Percentiles rank a stretch among this genome's conserved stretches.
phyloP scores from a whole-genome alignment of 2,797 vertebrate species.

The Morus bassanus region DNA sequence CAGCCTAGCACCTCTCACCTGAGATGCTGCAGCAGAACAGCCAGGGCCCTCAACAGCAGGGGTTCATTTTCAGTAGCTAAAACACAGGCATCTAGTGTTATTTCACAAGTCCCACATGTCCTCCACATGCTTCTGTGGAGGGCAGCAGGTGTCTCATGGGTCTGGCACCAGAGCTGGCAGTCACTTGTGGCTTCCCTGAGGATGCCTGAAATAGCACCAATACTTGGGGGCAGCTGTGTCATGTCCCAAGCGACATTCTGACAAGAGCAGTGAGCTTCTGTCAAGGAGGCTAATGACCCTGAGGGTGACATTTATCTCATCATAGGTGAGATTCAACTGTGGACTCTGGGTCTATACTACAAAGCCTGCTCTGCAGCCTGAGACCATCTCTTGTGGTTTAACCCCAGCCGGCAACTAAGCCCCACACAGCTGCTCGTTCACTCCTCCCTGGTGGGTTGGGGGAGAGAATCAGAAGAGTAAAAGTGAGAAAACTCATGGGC shows the following conservation, averaged over 20 bases:
- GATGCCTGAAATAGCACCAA: background rate
- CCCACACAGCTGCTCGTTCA: too few relatives aligned
- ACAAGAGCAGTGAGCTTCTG: background rate
- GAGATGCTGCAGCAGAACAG: background rate
- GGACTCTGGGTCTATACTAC: accelerated
- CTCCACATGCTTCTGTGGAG: background rate
- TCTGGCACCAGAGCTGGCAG: background rate
- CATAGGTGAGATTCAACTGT: background rate
- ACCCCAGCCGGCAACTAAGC: too few relatives aligned
- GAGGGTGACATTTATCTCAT: background rate
- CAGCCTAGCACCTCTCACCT: background rate
- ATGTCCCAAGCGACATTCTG: background rate
- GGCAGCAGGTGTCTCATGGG: background rate
- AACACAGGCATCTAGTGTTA: background rate
- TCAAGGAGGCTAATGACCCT: background rate
- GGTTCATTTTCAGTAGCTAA: background rate
- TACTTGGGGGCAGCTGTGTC: background rate
- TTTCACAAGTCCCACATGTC: background rate
- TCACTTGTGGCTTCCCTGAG: background rate
- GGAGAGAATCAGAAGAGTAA: too few relatives aligned
- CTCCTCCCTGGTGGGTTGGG: too few relatives aligned
- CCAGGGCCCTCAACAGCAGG: background rate
- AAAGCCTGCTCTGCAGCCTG: background rate
- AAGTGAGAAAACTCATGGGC: too few relatives aligned
- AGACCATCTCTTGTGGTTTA: background rate